These are phyloP conservation scores for Cylindroiulus punctatus DNA, from an alignment of 2,888 invertebrate genomes.

Conservation along the genomic window DNA sequence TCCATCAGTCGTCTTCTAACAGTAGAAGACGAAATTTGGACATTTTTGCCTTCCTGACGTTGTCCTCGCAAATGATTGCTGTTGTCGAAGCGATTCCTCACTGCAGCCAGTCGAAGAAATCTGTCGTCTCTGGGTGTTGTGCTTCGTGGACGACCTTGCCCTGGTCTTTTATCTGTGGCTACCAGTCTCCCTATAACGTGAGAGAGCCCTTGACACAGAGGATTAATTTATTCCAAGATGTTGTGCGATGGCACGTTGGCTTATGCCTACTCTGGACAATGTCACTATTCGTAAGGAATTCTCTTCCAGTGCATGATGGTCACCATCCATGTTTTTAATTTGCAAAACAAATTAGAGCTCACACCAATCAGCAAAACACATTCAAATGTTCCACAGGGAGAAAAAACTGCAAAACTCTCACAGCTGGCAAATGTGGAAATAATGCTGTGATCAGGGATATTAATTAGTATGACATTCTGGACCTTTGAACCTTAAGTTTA, in stretches of 20 bases:
- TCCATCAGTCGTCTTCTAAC: constrained; percentile 17
- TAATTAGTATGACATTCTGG: no score
- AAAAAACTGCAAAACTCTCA: constrained; percentile 48
- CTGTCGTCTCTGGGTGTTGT: constrained; percentile 30
- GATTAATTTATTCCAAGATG: constrained; percentile 29
- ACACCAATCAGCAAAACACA: constrained; percentile 50
- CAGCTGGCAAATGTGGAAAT: no score
- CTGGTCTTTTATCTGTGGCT: constrained; percentile 27
- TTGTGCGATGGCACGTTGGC: constrained; percentile 46
- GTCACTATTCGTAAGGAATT: constrained; percentile 42
- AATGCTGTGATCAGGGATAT: no score
- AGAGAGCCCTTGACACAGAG: constrained; percentile 36
- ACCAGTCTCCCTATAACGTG: constrained; percentile 29
- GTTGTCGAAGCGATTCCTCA: constrained; percentile 36
- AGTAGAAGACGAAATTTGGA: neutral
- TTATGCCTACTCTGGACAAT: constrained; percentile 40
- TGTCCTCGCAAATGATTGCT: constrained; percentile 7
- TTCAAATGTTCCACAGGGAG: no score
- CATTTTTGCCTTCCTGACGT: constrained; percentile 26
- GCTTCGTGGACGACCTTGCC: constrained; percentile 31
- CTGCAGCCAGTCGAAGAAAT: constrained; percentile 35
- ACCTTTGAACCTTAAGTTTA: no score
- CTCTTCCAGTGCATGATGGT: constrained; percentile 49
- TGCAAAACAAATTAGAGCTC: neutral
- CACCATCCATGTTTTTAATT: constrained; percentile 8